These are phyloP conservation scores for Sclerodermus sp. DNA, from an alignment of 2,888 invertebrate species.

Conservation along the genomic window DNA sequence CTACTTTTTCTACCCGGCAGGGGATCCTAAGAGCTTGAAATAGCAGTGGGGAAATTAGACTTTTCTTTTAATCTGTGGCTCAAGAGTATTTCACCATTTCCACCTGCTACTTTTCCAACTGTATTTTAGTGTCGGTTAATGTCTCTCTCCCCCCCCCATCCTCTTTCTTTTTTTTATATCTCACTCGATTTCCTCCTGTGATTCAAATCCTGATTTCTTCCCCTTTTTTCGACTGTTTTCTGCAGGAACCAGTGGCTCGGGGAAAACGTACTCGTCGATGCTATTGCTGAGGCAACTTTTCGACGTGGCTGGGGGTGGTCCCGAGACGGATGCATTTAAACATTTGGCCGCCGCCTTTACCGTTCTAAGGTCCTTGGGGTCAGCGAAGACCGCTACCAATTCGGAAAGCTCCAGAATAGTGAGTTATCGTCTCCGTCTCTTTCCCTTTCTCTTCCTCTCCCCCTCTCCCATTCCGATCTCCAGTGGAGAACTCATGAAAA, in stretches of 20 bases:
- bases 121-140: too few species aligned
- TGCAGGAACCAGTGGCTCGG: conserved; percentile 85
- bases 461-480: too few species aligned
- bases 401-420: conserved; percentile 93
- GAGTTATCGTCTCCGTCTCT: conserved; percentile 49
- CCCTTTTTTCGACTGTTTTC: conserved; percentile 12
- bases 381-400: conserved; percentile 87
- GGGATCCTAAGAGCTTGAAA: too few species aligned
- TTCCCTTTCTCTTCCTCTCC: too few species aligned
- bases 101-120: too few species aligned
- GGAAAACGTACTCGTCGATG: conserved; percentile 93
- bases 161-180: too few species aligned
- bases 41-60: too few species aligned
- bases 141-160: too few species aligned
- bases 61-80: too few species aligned
- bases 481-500: too few species aligned
- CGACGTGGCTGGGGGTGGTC: conserved; percentile 91
- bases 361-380: conserved; percentile 86
- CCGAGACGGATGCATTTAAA: conserved; percentile 94
- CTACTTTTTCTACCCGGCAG: too few species aligned
- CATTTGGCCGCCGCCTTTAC: conserved; percentile 94
- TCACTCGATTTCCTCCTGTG: too few species aligned
- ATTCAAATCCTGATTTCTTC: neutral
- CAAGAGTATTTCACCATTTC: conserved; percentile 2
- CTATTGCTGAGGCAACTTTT: conserved; percentile 85